Conservation (phyloP, 2,888 invertebrate genomes). For the Euproctis similis region DNA sequence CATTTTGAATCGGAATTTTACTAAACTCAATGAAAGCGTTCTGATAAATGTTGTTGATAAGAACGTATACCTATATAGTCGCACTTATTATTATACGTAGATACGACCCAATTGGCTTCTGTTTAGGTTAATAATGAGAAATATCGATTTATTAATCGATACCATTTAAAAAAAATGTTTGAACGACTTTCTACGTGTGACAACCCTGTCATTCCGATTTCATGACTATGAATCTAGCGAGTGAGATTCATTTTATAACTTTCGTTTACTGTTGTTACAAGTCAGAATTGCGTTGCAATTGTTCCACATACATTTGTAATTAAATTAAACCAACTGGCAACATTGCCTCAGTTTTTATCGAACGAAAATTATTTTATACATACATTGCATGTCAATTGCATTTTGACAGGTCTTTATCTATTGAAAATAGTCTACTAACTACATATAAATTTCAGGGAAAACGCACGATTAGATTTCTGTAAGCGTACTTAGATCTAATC, state of each 20-base stretch:
- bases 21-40: constrained; percentile 17
- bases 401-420: no score
- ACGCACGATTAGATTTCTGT: no score
- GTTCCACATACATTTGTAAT: constrained; percentile 7
- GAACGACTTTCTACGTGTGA: constrained; percentile 20
- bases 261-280: constrained; percentile 24
- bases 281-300: constrained; percentile 16
- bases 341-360: no score
- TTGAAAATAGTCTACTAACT: no score
- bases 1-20: constrained; percentile 11
- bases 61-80: constrained; percentile 9
- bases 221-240: constrained; percentile 11
- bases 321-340: constrained; percentile 21
- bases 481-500: no score
- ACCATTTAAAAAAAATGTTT: constrained; percentile 1
- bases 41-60: constrained; percentile 9
- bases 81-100: constrained; percentile 1
- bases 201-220: constrained; percentile 15
- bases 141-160: no score
- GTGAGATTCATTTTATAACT: constrained; percentile 11
- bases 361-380: no score
- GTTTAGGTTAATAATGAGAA: no score
- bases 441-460: no score
- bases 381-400: no score
- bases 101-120: neutral